Percentiles rank a stretch among this genome's conserved stretches.
Conservation (phyloP, 2,888 invertebrate genomes). For the Yponomeuta plumbellus region DNA sequence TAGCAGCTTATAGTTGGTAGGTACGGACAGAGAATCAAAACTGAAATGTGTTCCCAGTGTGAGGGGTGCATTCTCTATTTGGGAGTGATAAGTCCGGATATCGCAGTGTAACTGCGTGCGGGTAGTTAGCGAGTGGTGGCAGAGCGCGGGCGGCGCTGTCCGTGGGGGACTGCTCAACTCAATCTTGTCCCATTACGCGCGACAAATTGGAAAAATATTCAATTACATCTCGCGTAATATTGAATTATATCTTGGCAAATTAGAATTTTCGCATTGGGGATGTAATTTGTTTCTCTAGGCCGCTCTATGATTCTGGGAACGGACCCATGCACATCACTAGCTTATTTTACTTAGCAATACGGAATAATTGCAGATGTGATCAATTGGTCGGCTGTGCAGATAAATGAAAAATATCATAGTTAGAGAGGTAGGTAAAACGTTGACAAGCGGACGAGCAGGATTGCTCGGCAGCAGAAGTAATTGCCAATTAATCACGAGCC, state of each 20-base stretch:
- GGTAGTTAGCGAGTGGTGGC: conserved; percentile 24
- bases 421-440: conserved; percentile 29
- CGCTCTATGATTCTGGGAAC: conserved; percentile 20
- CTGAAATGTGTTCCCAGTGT: background rate
- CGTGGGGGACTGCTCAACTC: conserved; percentile 66
- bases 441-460: conserved; percentile 64
- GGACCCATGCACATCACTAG: conserved; percentile 6
- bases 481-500: conserved; percentile 73
- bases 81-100: background rate
- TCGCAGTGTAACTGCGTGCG: conserved; percentile 2
- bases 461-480: conserved; percentile 66
- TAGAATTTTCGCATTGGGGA: conserved; percentile 65
- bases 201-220: conserved; percentile 78
- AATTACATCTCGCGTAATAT: conserved; percentile 75
- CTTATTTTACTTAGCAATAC: background rate
- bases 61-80: background rate
- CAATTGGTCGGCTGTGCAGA: conserved; percentile 1
- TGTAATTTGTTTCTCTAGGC: conserved; percentile 35
- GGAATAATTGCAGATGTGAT: background rate
- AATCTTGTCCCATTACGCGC: conserved; percentile 76
- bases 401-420: conserved; percentile 43
- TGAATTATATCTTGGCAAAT: conserved; percentile 74
- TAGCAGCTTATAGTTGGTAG: background rate
- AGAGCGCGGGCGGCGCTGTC: conserved; percentile 25
- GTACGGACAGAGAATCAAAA: background rate